Evolutionary conservation across 2,797 vertebrate genomes (phyloP), one percentile per base, ranked within the genome.

Genomic region (Gymnopithys bicolor): DNA sequence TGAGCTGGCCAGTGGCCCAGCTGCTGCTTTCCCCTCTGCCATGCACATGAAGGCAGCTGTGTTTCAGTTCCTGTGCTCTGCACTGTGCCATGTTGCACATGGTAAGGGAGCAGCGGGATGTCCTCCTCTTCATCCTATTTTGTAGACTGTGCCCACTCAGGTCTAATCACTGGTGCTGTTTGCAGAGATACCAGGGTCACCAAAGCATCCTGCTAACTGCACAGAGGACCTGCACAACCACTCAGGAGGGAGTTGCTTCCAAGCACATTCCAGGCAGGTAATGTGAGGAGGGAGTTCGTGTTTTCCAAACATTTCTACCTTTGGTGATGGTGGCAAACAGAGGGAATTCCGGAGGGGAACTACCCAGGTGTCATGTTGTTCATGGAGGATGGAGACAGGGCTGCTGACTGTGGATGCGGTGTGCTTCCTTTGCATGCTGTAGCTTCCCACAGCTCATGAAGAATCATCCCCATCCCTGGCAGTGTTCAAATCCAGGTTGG

Each of bases 1-100:
- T 24, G 21, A 74, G 48, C 41, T 21, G 13, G 45, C 52, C 35
- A 27, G 33, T 1, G 2, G 24, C 52, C 48, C 6, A 14, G 19
- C 28, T 13, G 11, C 39, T 10, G 2, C 15, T 25, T 25, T 74
- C 30, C 16, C 19, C 39, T 63, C 46, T 0, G 83, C 66, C 33
- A 66, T 52, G 66, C 91, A 90, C 79, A 87, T 68, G 43, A 78
- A 64, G 68, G 48, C 51, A 75, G 51, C 73, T 92, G 82, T 46
- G 3, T 6, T 3, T 68, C 3, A 3, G 41, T 64, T 37, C 69
- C 83, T 27, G 64, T 0, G 1, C 35, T 62, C 73, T 60, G 51
- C 41, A 4, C 24, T 9, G 48, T 41, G 59, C 43, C 73, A 74
- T 0, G 0, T 12, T 12, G 15, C 18, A 2, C 10, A 5, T 10